phyloP scores from a whole-genome alignment of 2,888 invertebrate genomes.

The Chaetogeoica ovagalla region DNA sequence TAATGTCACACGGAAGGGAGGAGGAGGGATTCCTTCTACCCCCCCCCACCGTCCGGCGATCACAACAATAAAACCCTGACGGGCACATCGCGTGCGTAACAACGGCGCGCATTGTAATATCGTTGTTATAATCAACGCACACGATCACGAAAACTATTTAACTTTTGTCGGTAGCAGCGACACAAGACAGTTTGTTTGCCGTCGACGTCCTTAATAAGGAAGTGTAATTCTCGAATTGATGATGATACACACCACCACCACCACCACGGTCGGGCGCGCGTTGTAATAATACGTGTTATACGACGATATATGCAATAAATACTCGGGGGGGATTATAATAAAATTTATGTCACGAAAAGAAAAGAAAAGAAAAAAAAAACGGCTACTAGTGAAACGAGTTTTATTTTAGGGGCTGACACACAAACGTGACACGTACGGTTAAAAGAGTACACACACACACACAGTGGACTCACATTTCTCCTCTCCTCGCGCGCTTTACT shows the following conservation, averaged over 20 bases:
- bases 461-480: no score
- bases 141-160: not conserved
- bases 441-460: no score
- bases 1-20: not conserved
- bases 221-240: slow-evolving; percentile 13
- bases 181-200: not conserved
- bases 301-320: not conserved
- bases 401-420: no score
- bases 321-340: no score
- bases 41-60: not conserved
- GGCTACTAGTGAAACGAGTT: no score
- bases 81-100: not conserved
- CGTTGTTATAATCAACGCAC: slow-evolving; percentile 24
- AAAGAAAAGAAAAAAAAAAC: no score
- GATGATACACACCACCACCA: not conserved
- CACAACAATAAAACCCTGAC: not conserved
- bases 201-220: slow-evolving; percentile 27
- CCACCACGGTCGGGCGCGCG: not conserved
- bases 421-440: no score
- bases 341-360: no score
- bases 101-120: not conserved
- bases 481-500: no score
- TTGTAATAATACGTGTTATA: no score
- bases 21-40: no score
- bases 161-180: slow-evolving; percentile 26